Percentiles rank a stretch among this genome's conserved stretches.
Evolutionary conservation across 1,140 invertebrate species (phyloP).

Genomic region (Papilio xuthus): DNA sequence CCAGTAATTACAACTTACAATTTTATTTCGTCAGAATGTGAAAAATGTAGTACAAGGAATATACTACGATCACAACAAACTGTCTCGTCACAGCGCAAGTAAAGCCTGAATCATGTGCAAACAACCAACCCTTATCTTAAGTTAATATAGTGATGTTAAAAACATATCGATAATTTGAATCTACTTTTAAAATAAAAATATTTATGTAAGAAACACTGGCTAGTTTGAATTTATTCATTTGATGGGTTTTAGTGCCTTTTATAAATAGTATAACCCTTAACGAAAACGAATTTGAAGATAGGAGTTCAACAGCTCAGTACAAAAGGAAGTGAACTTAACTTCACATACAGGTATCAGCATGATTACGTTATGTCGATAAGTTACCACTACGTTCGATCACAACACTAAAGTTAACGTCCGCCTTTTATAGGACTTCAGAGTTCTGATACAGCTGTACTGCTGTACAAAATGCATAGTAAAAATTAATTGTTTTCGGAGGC

Average conservation of each 20-base stretch:
- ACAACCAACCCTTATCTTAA: conserved; percentile 52
- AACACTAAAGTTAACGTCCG: conserved; percentile 2
- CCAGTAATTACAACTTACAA: background rate
- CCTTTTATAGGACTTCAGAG: conserved; percentile 6
- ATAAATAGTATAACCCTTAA: no score
- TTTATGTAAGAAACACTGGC: background rate
- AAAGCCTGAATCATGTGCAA: conserved; percentile 38
- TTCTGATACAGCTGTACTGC: background rate
- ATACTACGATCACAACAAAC: conserved; percentile 33
- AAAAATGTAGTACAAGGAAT: conserved; percentile 20
- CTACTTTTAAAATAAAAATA: background rate
- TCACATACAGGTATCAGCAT: background rate
- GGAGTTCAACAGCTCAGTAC: no score
- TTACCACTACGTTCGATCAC: background rate
- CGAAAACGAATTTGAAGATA: no score
- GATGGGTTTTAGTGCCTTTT: no score
- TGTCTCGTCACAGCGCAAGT: conserved; percentile 25
- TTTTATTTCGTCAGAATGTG: background rate
- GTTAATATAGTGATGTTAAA: conserved; percentile 52
- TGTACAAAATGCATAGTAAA: background rate
- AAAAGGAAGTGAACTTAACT: background rate
- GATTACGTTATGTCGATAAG: background rate
- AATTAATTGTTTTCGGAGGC: background rate
- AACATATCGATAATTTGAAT: conserved; percentile 39
- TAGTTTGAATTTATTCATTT: background rate